Evolutionary conservation across 2,113 vertebrate genomes (phyloP).

Genomic region (Antigone vipio): DNA sequence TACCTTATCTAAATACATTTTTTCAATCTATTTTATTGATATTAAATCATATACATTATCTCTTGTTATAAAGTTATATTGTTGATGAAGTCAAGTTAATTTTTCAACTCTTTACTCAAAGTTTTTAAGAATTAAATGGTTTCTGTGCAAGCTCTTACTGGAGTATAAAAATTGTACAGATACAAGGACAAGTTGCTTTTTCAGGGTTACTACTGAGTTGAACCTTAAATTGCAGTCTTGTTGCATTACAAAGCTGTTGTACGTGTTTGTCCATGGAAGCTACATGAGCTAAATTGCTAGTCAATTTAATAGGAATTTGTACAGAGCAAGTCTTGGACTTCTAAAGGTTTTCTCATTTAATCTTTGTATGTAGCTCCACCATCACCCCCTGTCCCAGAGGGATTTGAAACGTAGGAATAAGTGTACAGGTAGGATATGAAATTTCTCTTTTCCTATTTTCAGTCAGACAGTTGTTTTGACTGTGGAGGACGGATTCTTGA

Average conservation of each 20-base stretch:
- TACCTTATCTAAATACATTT: not conserved
- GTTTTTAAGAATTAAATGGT: not conserved
- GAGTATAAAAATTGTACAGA: not conserved
- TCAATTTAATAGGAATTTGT: not conserved
- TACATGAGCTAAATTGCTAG: not conserved
- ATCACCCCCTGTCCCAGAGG: accelerated
- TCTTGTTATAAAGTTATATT: not conserved
- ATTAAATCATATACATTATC: not conserved
- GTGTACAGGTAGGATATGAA: not conserved
- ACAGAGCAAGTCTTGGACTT: not conserved
- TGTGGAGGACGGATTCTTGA: not conserved
- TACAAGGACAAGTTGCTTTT: not conserved
- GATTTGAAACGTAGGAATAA: not conserved
- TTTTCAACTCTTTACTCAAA: not conserved
- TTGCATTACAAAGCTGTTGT: accelerated
- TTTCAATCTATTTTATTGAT: not conserved
- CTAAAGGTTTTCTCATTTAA: not conserved
- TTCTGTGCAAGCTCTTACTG: not conserved
- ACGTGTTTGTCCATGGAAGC: not conserved
- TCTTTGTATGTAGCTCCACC: not conserved
- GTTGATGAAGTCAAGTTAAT: not conserved
- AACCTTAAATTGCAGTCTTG: not conserved
- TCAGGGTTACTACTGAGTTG: not conserved
- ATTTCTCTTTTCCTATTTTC: not conserved
- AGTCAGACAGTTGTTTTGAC: not conserved